Evolutionary conservation across 2,113 vertebrate species (phyloP).

Genomic region (Arothron firmamentum): DNA sequence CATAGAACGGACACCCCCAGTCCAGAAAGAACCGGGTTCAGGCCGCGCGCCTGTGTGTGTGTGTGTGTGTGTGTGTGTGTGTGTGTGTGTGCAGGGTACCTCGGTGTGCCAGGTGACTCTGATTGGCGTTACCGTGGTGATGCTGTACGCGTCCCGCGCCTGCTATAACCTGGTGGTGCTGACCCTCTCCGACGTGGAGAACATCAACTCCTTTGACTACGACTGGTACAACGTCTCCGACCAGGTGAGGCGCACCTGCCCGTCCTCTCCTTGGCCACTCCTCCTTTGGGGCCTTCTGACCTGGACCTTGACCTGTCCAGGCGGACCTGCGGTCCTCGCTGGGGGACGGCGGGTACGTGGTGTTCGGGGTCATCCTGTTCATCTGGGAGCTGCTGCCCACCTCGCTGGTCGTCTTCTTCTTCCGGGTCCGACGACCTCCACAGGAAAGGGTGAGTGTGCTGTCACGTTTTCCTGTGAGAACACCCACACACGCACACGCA

Average conservation of each 20-base stretch:
- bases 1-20: too few relatives aligned
- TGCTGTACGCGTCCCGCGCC: constrained; percentile 90
- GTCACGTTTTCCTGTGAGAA: too few relatives aligned
- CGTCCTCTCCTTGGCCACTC: not conserved
- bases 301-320: constrained; percentile 59
- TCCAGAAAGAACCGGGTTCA: too few relatives aligned
- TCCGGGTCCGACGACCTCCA: constrained; percentile 86
- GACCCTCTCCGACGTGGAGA: constrained; percentile 80
- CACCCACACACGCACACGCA: too few relatives aligned
- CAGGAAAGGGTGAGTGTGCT: constrained; percentile 80
- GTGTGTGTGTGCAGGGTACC: constrained; percentile 79
- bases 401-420: constrained; percentile 93
- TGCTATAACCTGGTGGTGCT: constrained; percentile 95
- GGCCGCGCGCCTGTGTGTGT: too few relatives aligned
- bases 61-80: too few relatives aligned
- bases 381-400: constrained; percentile 97
- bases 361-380: constrained; percentile 92
- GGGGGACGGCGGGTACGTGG: constrained; percentile 87
- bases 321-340: constrained; percentile 89
- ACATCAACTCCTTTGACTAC: constrained; percentile 89
- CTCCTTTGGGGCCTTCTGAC: not conserved
- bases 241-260: constrained; percentile 75
- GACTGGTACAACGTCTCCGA: constrained; percentile 99
- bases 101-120: constrained; percentile 92
- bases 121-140: constrained; percentile 87